phyloP scores from a whole-genome alignment of 2,113 vertebrate species.

The Pantherophis guttatus region DNA sequence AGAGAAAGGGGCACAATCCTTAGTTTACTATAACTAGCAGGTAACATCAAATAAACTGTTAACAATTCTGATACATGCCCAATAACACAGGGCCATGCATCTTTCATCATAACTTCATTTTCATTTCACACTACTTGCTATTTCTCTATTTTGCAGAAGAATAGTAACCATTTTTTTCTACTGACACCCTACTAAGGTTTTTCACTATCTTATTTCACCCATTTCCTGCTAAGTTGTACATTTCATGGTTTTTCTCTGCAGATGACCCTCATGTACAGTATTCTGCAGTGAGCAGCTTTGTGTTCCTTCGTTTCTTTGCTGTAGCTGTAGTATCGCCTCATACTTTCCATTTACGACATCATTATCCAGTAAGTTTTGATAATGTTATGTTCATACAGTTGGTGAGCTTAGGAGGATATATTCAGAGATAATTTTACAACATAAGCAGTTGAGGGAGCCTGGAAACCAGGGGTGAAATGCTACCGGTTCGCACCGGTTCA shows the following conservation, averaged over 20 bases:
- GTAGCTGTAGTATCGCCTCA: slow-evolving; percentile 95
- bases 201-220: slow-evolving; percentile 56
- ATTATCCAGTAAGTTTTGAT: slow-evolving; percentile 90
- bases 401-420: slow-evolving; percentile 34
- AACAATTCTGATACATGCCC: background rate
- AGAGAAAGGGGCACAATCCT: background rate
- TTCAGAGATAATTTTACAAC: background rate
- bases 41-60: background rate
- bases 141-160: slow-evolving; percentile 49
- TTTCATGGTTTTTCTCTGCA: slow-evolving; percentile 74
- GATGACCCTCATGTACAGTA: slow-evolving; percentile 97
- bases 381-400: slow-evolving; percentile 60
- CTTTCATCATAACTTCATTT: slow-evolving; percentile 41
- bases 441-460: background rate
- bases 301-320: slow-evolving; percentile 97
- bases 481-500: too few species aligned
- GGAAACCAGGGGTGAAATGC: background rate
- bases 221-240: slow-evolving; percentile 64
- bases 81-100: background rate
- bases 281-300: slow-evolving; percentile 98
- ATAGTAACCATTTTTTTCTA: slow-evolving; percentile 36
- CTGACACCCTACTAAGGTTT: slow-evolving; percentile 31
- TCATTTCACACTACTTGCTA: slow-evolving; percentile 65
- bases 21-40: background rate
- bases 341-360: slow-evolving; percentile 93